Conservation (phyloP, 2,888 invertebrate species). For the Drosophila subquinaria region DNA sequence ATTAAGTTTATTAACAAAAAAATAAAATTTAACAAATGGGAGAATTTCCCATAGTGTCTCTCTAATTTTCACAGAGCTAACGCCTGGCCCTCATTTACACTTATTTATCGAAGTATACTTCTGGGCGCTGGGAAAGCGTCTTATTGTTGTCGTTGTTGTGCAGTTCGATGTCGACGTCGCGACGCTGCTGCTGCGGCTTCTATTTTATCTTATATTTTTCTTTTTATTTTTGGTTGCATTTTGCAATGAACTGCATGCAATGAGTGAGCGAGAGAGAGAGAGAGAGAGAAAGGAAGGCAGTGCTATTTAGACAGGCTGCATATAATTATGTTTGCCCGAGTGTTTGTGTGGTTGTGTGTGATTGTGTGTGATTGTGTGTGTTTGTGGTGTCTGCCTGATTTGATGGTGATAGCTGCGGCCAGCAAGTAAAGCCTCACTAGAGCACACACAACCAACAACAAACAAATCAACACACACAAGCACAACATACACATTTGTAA, state of each 20-base stretch:
- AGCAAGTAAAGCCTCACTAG: slow-evolving; percentile 58
- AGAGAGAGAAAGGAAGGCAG: slow-evolving; percentile 15
- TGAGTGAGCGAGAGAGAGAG: background rate
- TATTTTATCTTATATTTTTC: slow-evolving; percentile 16
- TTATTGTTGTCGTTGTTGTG: slow-evolving; percentile 41
- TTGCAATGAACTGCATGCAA: slow-evolving; percentile 18
- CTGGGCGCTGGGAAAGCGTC: slow-evolving; percentile 41
- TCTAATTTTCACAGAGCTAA: background rate
- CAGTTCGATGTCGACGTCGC: slow-evolving; percentile 5
- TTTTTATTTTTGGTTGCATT: slow-evolving; percentile 30
- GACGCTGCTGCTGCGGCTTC: slow-evolving; percentile 27
- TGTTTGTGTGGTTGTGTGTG: slow-evolving; percentile 16
- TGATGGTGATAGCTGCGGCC: slow-evolving; percentile 72
- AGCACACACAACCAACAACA: slow-evolving; percentile 34
- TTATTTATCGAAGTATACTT: slow-evolving; percentile 72
- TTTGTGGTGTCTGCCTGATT: slow-evolving; percentile 61
- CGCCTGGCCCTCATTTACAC: slow-evolving; percentile 41
- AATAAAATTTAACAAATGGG: too few species aligned
- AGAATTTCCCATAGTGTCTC: background rate
- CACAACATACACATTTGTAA: background rate
- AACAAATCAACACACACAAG: slow-evolving; percentile 32
- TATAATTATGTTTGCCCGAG: slow-evolving; percentile 39
- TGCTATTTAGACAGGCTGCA: slow-evolving; percentile 72
- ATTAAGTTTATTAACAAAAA: too few species aligned
- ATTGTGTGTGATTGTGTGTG: slow-evolving; percentile 7